phyloP scores from a whole-genome alignment of 2,888 invertebrate genomes.

The Mythimna ferrago region DNA sequence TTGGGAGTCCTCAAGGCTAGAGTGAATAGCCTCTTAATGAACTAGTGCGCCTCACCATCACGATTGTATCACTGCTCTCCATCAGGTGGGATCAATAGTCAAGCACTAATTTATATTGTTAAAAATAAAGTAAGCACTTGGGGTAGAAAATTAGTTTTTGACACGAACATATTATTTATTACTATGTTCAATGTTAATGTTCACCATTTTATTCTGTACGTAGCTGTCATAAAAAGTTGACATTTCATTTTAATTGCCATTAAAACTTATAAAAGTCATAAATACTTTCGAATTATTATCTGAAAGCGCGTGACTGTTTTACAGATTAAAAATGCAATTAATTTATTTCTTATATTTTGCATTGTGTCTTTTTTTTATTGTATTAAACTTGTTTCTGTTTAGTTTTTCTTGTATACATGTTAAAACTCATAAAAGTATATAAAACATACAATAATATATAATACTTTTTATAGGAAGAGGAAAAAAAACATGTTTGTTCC shows the following conservation, averaged over 20 bases:
- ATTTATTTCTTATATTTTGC: conserved; percentile 8
- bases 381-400: background rate
- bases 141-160: conserved; percentile 17
- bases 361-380: background rate
- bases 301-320: conserved; percentile 28
- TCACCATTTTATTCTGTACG: background rate
- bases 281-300: conserved; percentile 26
- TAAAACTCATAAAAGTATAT: background rate
- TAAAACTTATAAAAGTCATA: conserved; percentile 27
- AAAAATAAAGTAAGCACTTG: too few species aligned
- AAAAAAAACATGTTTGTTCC: background rate
- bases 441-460: background rate
- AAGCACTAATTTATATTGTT: too few species aligned
- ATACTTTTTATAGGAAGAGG: background rate
- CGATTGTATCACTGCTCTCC: too few species aligned
- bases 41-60: too few species aligned
- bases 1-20: too few species aligned
- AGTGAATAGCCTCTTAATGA: too few species aligned
- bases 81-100: too few species aligned
- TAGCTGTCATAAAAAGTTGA: conserved; percentile 15
- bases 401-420: background rate
- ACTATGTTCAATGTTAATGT: conserved; percentile 1
- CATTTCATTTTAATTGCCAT: conserved; percentile 44
- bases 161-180: conserved; percentile 8
- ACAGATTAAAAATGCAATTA: conserved; percentile 18